These are phyloP conservation scores for Zelleria hepariella DNA, from an alignment of 2,888 invertebrate genomes.

Conservation along the genomic window DNA sequence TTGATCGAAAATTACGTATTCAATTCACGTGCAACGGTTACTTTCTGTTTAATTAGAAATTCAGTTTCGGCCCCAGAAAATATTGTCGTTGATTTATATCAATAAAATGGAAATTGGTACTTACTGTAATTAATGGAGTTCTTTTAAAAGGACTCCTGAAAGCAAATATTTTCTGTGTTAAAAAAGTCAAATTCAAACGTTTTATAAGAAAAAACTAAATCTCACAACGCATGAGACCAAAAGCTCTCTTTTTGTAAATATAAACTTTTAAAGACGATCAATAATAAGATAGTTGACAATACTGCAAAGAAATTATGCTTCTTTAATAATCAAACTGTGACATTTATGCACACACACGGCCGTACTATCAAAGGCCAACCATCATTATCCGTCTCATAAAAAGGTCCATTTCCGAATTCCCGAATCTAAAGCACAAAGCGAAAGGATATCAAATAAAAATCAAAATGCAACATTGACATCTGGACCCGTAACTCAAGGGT, in stretches of 20 bases:
- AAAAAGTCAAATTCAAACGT: too few relatives aligned
- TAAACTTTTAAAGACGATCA: neutral
- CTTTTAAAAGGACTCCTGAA: neutral
- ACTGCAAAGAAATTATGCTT: neutral
- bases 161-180: too few relatives aligned
- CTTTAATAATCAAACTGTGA: constrained; percentile 26
- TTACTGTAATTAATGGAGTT: neutral
- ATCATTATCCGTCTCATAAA: constrained; percentile 35
- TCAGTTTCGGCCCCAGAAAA: constrained; percentile 3
- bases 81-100: constrained; percentile 6
- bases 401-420: constrained; percentile 58
- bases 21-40: constrained; percentile 3
- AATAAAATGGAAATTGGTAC: neutral
- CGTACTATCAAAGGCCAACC: neutral
- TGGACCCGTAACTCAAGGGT: constrained; percentile 26
- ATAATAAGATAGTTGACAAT: neutral
- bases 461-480: constrained; percentile 60
- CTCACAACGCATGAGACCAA: too few relatives aligned
- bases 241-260: neutral
- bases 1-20: constrained; percentile 32
- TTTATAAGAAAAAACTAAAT: too few relatives aligned
- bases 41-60: constrained; percentile 6
- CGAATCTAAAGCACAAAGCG: neutral
- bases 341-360: constrained; percentile 34
- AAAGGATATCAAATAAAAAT: constrained; percentile 24